phyloP scores from a whole-genome alignment of 2,113 vertebrate species.

The Pelmatolapia mariae region DNA sequence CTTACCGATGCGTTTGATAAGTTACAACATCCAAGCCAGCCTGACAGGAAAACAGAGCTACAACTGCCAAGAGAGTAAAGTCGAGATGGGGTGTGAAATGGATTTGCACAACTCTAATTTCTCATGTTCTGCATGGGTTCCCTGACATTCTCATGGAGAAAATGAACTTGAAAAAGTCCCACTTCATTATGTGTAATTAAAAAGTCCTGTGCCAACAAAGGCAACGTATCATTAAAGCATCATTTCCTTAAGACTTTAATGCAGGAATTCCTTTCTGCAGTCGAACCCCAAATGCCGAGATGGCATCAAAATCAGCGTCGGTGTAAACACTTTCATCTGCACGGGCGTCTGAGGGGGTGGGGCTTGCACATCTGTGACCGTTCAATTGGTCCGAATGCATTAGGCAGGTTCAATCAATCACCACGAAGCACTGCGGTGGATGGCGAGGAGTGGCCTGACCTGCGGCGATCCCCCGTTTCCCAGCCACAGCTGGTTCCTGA shows the following conservation, averaged over 20 bases:
- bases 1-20: slow-evolving; percentile 12
- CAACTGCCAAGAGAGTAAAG: not conserved
- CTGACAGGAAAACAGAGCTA: not conserved
- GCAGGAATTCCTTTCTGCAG: not conserved
- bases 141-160: not conserved
- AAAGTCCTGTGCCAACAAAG: not conserved
- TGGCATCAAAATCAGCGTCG: not conserved
- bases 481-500: slow-evolving; percentile 42
- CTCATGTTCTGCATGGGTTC: not conserved
- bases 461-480: not conserved
- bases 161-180: not conserved
- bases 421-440: not conserved
- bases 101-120: not conserved
- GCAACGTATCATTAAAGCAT: not conserved
- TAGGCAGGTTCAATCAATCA: slow-evolving; percentile 48
- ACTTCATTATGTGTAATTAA: not conserved
- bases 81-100: not conserved
- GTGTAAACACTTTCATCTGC: slow-evolving; percentile 25
- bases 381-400: slow-evolving; percentile 32
- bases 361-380: slow-evolving; percentile 48
- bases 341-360: not conserved
- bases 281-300: not conserved
- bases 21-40: slow-evolving; percentile 20
- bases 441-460: slow-evolving; percentile 3
- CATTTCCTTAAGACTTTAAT: not conserved